Percentiles rank a stretch among this genome's conserved stretches.
Conservation (phyloP, 1,140 invertebrate genomes). For the Riptortus pedestris region DNA sequence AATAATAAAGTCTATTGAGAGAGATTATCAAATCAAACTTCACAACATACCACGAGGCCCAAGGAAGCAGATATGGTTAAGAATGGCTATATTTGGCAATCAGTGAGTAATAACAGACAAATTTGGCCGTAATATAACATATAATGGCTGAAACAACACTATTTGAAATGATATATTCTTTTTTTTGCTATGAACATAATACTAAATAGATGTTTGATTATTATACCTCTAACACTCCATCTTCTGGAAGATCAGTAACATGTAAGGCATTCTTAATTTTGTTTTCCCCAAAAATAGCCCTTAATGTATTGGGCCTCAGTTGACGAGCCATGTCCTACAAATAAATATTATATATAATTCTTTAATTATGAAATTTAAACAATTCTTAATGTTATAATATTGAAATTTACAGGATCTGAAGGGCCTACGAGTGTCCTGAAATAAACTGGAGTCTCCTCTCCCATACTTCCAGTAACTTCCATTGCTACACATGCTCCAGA, state of each 20-base stretch:
- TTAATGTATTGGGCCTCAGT: conserved; percentile 66
- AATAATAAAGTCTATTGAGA: too few species aligned
- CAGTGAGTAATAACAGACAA: too few species aligned
- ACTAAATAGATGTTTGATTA: background rate
- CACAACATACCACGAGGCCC: too few species aligned
- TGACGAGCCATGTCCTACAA: conserved; percentile 71
- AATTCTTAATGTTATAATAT: background rate
- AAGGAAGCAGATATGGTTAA: too few species aligned
- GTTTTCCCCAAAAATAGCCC: conserved; percentile 71
- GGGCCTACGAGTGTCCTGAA: conserved; percentile 80
- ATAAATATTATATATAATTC: conserved; percentile 27
- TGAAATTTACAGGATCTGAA: conserved; percentile 63
- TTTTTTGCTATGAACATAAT: too few species aligned
- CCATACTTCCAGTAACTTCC: conserved; percentile 60
- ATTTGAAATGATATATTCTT: too few species aligned
- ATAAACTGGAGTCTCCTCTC: conserved; percentile 50
- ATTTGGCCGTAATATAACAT: too few species aligned
- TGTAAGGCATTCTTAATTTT: conserved; percentile 83
- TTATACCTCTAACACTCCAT: conserved; percentile 64
- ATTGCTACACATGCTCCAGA: conserved; percentile 76
- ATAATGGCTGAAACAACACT: too few species aligned
- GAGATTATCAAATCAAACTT: too few species aligned
- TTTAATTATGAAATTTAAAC: background rate
- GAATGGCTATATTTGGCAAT: too few species aligned
- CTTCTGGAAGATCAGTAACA: conserved; percentile 83